Conservation (phyloP, 2,797 vertebrate genomes). For the Acanthis flammea region DNA sequence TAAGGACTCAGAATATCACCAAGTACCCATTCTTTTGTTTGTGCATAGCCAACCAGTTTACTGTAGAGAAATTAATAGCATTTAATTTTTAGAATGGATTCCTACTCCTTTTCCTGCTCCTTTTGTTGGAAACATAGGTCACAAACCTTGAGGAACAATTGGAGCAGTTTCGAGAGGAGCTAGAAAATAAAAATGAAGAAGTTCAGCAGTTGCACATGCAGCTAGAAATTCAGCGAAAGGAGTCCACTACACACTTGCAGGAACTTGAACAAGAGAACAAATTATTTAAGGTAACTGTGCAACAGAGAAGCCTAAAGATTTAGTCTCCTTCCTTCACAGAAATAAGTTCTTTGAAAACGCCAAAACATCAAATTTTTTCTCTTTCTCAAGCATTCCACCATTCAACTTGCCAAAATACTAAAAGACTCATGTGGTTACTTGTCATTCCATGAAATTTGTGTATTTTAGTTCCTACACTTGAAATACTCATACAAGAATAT, state of each 20-base stretch:
- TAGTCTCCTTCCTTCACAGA: background rate
- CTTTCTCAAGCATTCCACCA: background rate
- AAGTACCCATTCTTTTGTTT: background rate
- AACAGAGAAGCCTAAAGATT: background rate
- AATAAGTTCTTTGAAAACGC: background rate
- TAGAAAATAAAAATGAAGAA: slow-evolving; percentile 99
- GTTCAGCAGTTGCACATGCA: slow-evolving; percentile 97
- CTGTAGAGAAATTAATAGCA: background rate
- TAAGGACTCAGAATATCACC: background rate
- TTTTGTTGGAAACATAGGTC: slow-evolving; percentile 75
- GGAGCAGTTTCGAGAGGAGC: slow-evolving; percentile 95
- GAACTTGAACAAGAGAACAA: slow-evolving; percentile 86
- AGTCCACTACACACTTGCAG: slow-evolving; percentile 87
- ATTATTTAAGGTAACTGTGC: slow-evolving; percentile 82
- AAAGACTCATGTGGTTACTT: background rate
- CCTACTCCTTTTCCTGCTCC: background rate
- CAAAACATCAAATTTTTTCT: background rate
- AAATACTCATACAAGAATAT: background rate
- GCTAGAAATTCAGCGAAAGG: slow-evolving; percentile 94
- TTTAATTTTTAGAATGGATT: background rate
- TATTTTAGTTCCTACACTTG: background rate
- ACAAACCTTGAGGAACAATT: slow-evolving; percentile 95
- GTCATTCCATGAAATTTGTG: background rate
- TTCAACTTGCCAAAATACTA: background rate
- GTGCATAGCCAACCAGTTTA: background rate